phyloP scores from a whole-genome alignment of 2,113 vertebrate genomes.

The Physeter macrocephalus region DNA sequence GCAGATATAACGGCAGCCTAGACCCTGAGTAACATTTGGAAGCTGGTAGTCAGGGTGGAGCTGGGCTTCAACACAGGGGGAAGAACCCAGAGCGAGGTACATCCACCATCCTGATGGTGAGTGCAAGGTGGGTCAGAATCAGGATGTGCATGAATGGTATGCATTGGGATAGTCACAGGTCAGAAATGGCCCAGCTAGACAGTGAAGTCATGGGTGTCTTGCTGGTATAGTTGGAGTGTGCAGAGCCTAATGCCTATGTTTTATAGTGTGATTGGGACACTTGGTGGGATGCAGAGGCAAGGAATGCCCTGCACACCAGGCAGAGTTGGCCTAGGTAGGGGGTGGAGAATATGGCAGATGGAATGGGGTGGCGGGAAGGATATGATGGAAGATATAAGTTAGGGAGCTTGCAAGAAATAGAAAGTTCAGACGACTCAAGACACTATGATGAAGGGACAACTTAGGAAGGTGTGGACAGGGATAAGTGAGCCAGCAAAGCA shows the following conservation, averaged over 20 bases:
- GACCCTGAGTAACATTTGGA: not conserved
- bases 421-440: not conserved
- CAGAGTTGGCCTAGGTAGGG: not conserved
- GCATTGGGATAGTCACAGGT: not conserved
- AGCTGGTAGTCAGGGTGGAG: not conserved
- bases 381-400: not conserved
- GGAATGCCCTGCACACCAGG: not conserved
- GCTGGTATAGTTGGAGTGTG: not conserved
- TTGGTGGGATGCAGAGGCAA: not conserved
- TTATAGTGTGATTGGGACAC: not conserved
- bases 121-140: not conserved
- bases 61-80: not conserved
- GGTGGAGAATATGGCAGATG: not conserved
- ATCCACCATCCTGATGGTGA: not conserved
- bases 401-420: not conserved
- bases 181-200: not conserved
- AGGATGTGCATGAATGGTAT: not conserved
- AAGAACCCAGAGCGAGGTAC: not conserved
- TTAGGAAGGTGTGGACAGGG: not conserved
- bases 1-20: not conserved
- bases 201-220: not conserved
- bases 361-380: not conserved
- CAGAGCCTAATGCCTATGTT: not conserved
- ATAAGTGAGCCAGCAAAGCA: not conserved
- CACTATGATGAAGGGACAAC: not conserved